Evolutionary conservation across 2,113 vertebrate species (phyloP).

Genomic region (Prolemur simus): DNA sequence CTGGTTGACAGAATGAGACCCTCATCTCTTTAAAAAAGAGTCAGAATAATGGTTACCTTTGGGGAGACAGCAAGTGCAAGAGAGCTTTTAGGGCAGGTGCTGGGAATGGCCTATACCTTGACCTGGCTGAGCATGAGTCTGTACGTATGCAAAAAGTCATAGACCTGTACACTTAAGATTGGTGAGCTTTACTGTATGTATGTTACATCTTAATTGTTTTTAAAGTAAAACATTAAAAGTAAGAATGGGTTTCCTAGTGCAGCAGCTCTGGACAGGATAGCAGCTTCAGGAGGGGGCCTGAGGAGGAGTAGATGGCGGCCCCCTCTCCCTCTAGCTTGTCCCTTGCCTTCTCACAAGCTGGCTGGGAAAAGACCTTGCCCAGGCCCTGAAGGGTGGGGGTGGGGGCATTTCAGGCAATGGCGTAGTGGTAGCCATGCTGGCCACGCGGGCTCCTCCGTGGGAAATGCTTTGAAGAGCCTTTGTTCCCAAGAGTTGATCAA

Average conservation of each 20-base stretch:
- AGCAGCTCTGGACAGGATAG: not conserved
- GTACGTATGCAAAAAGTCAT: not conserved
- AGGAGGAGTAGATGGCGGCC: not conserved
- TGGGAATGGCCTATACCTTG: not conserved
- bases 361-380: not conserved
- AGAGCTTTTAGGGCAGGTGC: not conserved
- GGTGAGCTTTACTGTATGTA: not conserved
- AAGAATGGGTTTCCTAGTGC: not conserved
- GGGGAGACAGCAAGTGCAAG: not conserved
- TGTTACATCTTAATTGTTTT: not conserved
- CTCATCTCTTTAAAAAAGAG: not conserved
- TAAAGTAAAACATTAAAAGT: not conserved
- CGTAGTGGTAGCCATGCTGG: not conserved
- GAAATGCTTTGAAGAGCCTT: constrained; percentile 47
- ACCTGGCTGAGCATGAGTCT: not conserved
- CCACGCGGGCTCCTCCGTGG: not conserved
- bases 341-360: not conserved
- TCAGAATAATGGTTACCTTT: not conserved
- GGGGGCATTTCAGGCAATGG: not conserved
- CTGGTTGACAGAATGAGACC: not conserved
- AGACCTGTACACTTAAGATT: not conserved
- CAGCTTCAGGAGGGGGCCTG: not conserved
- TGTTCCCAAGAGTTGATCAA: constrained; percentile 48
- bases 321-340: not conserved
- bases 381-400: not conserved